Base-by-base conservation (phyloP, 2,888 invertebrate species). In the Athripsodes cinereus region DNA sequence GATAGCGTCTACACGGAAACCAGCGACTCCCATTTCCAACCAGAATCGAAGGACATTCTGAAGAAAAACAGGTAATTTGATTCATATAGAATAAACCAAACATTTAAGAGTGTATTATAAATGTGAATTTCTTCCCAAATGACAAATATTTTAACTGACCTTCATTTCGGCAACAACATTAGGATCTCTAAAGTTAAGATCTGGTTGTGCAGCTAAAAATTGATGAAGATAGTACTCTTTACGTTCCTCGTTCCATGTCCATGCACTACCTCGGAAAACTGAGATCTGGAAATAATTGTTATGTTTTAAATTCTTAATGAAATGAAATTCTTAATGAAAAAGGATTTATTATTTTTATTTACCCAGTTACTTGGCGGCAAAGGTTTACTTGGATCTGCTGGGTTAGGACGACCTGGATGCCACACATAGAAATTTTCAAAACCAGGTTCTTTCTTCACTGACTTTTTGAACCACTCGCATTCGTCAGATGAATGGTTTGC, bases 381-480 rank as follows among this genome's bases (percentile, higher is more conserved):
- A 0, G 35, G 49, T 46, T 3, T 49, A 13, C 16, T n/a, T 62
- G 62, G 13, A 55, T 67, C 67, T n/a, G 65, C 66, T 19, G 59
- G 19, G 53, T 67, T 72, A 13, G 68, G 66, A 58, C 68, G 66
- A 1, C 79, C 80, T 20, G 82, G 73, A 53, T 71, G 73, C 88
- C 88, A 88, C 0, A 87, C 71, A 67, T 86, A 88, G 65, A 80
- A 88, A 59, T 87, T 80, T 46, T 80, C 80, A 67, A 82, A 90
- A 0, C 79, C 81, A 2, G 76, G 72, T 49, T 75, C 74, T 3
- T 69, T 70, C 0, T 75, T 69, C 0, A 79, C 72, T 1, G 89
- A 89, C 52, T 79, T 74, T 19, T 71, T 65, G 69, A 92, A 92
- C 92, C 92, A 92, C 13, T 80, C 78, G 66, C 88, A 87, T 64